These are phyloP conservation scores for Trichogramma pretiosum DNA, from an alignment of 1,140 invertebrate species.

Conservation along the genomic window DNA sequence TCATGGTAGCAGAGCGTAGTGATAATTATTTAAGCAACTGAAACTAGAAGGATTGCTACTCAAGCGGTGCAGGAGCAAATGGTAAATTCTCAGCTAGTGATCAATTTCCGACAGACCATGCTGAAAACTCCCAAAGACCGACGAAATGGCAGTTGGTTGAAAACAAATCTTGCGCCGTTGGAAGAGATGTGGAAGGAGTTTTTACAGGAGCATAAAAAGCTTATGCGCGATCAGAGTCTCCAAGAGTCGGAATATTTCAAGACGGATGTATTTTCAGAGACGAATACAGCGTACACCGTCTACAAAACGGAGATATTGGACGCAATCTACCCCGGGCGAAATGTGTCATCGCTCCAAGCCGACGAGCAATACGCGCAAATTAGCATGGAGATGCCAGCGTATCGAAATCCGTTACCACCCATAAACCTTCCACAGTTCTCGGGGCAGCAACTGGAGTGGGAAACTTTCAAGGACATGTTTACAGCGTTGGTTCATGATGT, in stretches of 20 bases:
- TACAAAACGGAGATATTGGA: background rate
- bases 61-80: no score
- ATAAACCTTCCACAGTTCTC: background rate
- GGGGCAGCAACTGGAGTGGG: background rate
- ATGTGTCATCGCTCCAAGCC: background rate
- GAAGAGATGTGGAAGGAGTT: background rate
- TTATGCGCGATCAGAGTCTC: background rate
- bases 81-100: background rate
- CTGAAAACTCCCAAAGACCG: background rate
- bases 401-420: background rate
- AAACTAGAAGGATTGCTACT: no score
- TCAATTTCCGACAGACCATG: background rate
- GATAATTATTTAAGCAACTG: no score
- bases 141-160: background rate
- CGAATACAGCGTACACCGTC: background rate
- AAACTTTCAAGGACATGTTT: background rate
- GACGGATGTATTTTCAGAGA: background rate
- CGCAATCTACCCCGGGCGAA: background rate
- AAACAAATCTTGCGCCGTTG: background rate
- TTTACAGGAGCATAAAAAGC: background rate
- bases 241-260: background rate
- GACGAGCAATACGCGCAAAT: background rate
- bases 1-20: no score
- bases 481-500: background rate
- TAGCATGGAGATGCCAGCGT: background rate